Evolutionary conservation across 1,140 invertebrate species (phyloP).

Genomic region (Brachionus sp.): DNA sequence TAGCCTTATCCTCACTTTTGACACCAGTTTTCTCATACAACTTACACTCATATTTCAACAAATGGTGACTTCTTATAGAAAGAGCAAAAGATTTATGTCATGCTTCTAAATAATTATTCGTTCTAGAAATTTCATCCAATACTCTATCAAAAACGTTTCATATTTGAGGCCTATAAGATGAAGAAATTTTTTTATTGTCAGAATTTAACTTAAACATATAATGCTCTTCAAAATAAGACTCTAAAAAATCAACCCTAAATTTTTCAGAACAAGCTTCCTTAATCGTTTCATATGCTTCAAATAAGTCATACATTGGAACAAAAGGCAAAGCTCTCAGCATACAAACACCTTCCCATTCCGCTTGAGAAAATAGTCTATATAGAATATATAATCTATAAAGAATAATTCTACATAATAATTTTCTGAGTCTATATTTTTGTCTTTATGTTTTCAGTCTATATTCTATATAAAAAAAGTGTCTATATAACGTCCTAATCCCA

Average conservation of each 20-base stretch:
- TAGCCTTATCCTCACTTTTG: background rate
- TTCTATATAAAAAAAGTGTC: too few relatives aligned
- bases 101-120: background rate
- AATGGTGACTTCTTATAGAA: background rate
- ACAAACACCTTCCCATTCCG: too few relatives aligned
- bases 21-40: background rate
- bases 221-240: background rate
- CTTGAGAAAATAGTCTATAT: too few relatives aligned
- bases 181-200: background rate
- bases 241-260: too few relatives aligned
- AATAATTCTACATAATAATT: too few relatives aligned
- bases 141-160: background rate
- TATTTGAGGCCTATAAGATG: background rate
- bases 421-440: background rate
- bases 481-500: too few relatives aligned
- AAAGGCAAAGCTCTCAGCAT: background rate
- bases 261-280: too few relatives aligned
- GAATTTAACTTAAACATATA: background rate
- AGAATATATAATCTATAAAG: too few relatives aligned
- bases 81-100: too few relatives aligned
- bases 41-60: background rate
- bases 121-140: background rate
- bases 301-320: too few relatives aligned
- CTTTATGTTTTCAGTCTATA: background rate
- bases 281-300: too few relatives aligned